phyloP scores from a whole-genome alignment of 2,888 invertebrate genomes.

The Teinopalpus imperialis region DNA sequence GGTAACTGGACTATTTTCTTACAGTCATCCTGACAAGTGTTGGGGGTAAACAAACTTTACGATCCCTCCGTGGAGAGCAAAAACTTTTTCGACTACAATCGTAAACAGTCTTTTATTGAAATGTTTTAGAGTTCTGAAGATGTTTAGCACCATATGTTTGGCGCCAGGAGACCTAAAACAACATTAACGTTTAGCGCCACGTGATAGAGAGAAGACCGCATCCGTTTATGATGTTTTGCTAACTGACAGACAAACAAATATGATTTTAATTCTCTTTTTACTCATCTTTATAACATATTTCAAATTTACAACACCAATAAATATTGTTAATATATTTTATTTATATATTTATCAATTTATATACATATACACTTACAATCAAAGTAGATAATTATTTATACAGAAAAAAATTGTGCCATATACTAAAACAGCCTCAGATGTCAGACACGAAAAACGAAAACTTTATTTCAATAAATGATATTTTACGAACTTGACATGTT shows the following conservation, averaged over 20 bases:
- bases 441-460: too few relatives aligned
- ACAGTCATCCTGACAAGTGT: conserved; percentile 70
- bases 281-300: not conserved
- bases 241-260: conserved; percentile 16
- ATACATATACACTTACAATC: too few relatives aligned
- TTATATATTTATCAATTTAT: too few relatives aligned
- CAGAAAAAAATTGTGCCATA: too few relatives aligned
- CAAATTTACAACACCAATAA: too few relatives aligned
- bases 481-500: too few relatives aligned
- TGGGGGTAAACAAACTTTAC: conserved; percentile 65
- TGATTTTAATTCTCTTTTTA: conserved; percentile 1
- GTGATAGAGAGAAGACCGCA: conserved; percentile 21
- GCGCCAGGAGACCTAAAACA: conserved; percentile 69
- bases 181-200: conserved; percentile 48
- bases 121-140: conserved; percentile 42
- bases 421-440: too few relatives aligned
- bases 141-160: conserved; percentile 64
- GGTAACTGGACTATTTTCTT: conserved; percentile 54
- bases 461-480: too few relatives aligned
- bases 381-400: too few relatives aligned
- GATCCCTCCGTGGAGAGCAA: conserved; percentile 33
- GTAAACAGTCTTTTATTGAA: conserved; percentile 54
- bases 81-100: conserved; percentile 45
- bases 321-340: too few relatives aligned
- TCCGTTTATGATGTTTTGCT: conserved; percentile 22